Evolutionary conservation across 2,888 invertebrate species (phyloP).

Genomic region (Ophraella communa): DNA sequence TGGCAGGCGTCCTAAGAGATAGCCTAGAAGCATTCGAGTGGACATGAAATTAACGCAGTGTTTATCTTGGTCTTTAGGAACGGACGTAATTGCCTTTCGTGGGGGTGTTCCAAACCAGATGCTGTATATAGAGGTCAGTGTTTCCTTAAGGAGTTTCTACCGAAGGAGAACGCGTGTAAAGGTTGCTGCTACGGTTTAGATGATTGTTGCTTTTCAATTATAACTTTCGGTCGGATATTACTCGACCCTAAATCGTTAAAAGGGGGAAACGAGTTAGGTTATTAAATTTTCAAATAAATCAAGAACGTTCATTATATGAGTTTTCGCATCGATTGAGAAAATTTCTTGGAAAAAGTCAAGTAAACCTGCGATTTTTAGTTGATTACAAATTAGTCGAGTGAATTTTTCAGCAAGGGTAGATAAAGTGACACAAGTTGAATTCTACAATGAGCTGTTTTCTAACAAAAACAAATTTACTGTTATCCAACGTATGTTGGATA

Average conservation of each 20-base stretch:
- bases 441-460: too few species aligned
- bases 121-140: conserved; percentile 16
- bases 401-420: too few species aligned
- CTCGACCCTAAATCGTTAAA: not conserved
- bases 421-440: too few species aligned
- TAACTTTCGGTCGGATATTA: not conserved
- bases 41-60: conserved; percentile 25
- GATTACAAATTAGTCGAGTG: too few species aligned
- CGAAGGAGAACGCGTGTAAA: not conserved
- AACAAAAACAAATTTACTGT: too few species aligned
- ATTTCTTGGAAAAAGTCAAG: too few species aligned
- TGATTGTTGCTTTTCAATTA: conserved; percentile 2
- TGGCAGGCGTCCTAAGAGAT: conserved; percentile 18
- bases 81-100: conserved; percentile 22
- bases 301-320: too few species aligned
- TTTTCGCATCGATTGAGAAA: too few species aligned
- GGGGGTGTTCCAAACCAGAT: conserved; percentile 15
- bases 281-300: not conserved
- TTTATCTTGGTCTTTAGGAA: conserved; percentile 25
- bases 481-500: too few species aligned
- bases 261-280: not conserved
- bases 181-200: not conserved
- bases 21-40: conserved; percentile 22
- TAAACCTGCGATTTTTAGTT: too few species aligned
- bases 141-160: conserved; percentile 11